Evolutionary conservation across 2,797 vertebrate genomes (phyloP), one percentile per base, ranked within the genome.

Genomic region (Acanthornis magna): DNA sequence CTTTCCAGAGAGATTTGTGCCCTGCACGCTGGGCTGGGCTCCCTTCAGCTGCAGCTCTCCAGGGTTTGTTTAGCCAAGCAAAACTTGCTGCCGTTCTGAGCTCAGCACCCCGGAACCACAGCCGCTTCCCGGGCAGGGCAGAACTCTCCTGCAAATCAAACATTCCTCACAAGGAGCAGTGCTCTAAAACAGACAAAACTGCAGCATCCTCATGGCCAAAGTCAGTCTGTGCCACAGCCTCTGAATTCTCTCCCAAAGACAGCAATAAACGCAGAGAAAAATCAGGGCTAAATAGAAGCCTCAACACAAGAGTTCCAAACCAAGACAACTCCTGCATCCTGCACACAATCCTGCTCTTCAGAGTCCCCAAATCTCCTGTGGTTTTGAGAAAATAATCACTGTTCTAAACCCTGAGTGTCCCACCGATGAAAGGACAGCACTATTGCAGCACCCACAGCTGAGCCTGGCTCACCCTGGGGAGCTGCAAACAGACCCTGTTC

Each of bases 251-350:
- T 13, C 13, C 20, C 13, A 15, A 26, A 27, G 13, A 1, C 16
- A 30, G 15, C 4, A 9, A 22, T 1, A 47, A 65, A 53, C 0
- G 7, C 15, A 19, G 55, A 27, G 34, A 15, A 54, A 45, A 32
- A 0, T 6, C 43, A 72, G 62, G 11, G 10, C 2, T 40, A 36
- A 36, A 2, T 0, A 67, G 29, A 62, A 34, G 7, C 32, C 27
- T 21, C 15, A 4, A 5, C 8, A 9, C n/a, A 72, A 21, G 1
- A 6, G 42, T 30, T 50, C 66, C 47, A 16, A 34, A 48, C 22
- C 0, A 0, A 0, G 6, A 21, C 45, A 18, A 3, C 7, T 19
- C 18, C 60, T 22, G 13, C 13, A 6, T 9, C 5, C 1, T 23
- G 17, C 23, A 25, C 23, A 3, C 42, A 21, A 43, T 1, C 7